phyloP scores from a whole-genome alignment of 2,797 vertebrate species.

The Vespertilio murinus region DNA sequence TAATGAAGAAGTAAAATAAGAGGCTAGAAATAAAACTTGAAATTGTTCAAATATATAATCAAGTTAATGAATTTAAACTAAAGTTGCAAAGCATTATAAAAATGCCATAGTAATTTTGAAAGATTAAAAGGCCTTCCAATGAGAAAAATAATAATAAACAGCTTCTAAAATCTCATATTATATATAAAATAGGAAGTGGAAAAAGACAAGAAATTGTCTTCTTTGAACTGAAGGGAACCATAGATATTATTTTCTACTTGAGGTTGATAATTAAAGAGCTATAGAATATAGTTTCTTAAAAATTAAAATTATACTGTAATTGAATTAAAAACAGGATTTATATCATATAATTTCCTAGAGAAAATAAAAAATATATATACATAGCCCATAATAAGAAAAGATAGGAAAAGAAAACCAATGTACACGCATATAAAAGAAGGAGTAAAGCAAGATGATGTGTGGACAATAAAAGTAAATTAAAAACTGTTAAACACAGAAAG shows the following conservation, averaged over 20 bases:
- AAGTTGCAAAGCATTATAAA: not conserved
- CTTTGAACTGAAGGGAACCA: not conserved
- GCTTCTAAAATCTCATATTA: not conserved
- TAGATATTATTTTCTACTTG: not conserved
- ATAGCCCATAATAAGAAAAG: not conserved
- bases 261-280: slow-evolving; percentile 11
- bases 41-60: slow-evolving; percentile 34
- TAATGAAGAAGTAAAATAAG: slow-evolving; percentile 13
- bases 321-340: slow-evolving; percentile 30
- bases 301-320: slow-evolving; percentile 10
- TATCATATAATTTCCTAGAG: not conserved
- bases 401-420: not conserved
- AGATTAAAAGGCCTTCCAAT: slow-evolving; percentile 30
- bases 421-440: not conserved
- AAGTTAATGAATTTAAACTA: slow-evolving; percentile 43
- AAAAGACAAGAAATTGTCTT: not conserved
- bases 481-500: not conserved
- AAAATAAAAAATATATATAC: slow-evolving; percentile 11
- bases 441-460: not conserved
- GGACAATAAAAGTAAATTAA: not conserved
- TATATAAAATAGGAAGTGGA: not conserved
- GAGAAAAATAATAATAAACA: not conserved
- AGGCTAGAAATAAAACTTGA: slow-evolving; percentile 7
- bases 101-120: slow-evolving; percentile 6
- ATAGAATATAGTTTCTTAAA: not conserved